Evolutionary conservation across 2,113 vertebrate species (phyloP).

Genomic region (Corydoras sp.): DNA sequence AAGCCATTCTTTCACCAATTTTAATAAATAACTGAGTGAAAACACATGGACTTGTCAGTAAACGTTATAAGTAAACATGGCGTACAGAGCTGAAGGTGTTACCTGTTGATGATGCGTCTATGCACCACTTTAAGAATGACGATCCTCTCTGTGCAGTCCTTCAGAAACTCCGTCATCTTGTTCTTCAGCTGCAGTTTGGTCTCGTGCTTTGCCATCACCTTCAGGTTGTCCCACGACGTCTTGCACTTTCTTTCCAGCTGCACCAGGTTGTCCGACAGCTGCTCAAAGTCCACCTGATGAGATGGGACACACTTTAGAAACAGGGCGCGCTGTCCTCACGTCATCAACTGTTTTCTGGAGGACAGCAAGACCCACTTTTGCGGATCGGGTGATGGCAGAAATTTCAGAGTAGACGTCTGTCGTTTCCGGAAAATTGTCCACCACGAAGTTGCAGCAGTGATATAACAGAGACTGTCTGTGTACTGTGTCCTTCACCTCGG

Average conservation of each 20-base stretch:
- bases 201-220: constrained; percentile 84
- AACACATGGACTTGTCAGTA: no score
- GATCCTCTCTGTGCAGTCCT: constrained; percentile 82
- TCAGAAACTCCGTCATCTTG: constrained; percentile 85
- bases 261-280: constrained; percentile 79
- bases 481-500: constrained; percentile 94
- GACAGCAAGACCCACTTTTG: constrained; percentile 71
- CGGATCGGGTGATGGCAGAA: constrained; percentile 79
- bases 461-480: constrained; percentile 88
- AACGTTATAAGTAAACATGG: no score
- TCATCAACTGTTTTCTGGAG: no score
- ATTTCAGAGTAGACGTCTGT: constrained; percentile 92
- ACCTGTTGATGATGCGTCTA: constrained; percentile 88
- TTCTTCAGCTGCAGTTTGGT: constrained; percentile 72
- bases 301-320: no score
- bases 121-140: constrained; percentile 85
- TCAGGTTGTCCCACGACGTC: constrained; percentile 85
- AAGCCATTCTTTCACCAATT: no score
- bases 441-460: constrained; percentile 82
- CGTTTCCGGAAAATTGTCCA: constrained; percentile 80
- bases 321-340: no score
- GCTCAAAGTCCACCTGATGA: constrained; percentile 86
- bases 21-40: no score
- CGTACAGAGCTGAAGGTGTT: no score
- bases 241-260: constrained; percentile 84